Base-by-base conservation (phyloP, 2,888 invertebrate species). In the Nomada goodeniana region DNA sequence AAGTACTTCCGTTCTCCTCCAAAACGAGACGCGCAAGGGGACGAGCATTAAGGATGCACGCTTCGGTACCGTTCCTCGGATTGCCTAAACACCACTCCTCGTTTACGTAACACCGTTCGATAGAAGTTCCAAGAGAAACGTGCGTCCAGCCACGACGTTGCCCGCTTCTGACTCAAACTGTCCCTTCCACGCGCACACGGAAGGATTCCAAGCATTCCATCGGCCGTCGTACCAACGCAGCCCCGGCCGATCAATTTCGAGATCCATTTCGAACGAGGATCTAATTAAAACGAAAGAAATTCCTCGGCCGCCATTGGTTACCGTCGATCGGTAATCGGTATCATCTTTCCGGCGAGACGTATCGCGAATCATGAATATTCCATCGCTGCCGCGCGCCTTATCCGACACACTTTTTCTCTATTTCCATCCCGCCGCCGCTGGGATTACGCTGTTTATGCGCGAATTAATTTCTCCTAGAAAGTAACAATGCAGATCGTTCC, bases 1-100 rank as follows among this genome's bases (percentile, higher is more conserved):
- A 89, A 89, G 88, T 88, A 89, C 90, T 92, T 92, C 91, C 92
- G 91, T 86, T 91, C 89, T 89, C 90, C 90, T 89, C 88, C 78
- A 86, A 89, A 88, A 89, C 76, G 89, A 87, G 85, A 80, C 87
- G 75, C 55, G 59, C 65, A 71, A 74, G 81, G 71, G 69, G 76
- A 47, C 83, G 50, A 67, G 72, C 79, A 87, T 88, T 76, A 82
- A 89, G 87, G 89, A 88, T 89, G 85, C 87, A 87, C 88, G 88
- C 74, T 85, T 85, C 87, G 88, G 76, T 88, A 89, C 82, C 89
- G 78, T 79, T 83, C 80, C 61, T 59, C 77, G 67, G 76, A 65
- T 89, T 89, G 87, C 87, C 85, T 85, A 88, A 88, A 87, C 89
- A 80, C 89, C 82, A 81, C 85, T 84, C 82, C 81, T 60, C 53